A percentile compares a stretch with the other conserved stretches of the same genome.
Conservation (phyloP, 2,888 invertebrate genomes). For the Amphipyra tragopoginis region DNA sequence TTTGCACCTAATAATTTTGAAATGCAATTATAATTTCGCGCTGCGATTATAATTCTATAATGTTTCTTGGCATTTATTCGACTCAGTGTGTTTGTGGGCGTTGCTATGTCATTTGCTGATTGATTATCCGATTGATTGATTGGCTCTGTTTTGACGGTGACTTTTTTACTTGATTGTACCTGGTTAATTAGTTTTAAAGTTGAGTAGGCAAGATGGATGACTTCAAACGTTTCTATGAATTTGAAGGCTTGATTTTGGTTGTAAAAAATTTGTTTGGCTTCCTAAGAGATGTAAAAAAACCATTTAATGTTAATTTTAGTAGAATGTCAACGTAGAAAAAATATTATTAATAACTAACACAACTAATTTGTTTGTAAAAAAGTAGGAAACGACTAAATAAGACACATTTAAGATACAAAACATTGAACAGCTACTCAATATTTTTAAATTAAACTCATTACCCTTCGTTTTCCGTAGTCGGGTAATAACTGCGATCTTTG, state of each 20-base stretch:
- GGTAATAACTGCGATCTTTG: not conserved
- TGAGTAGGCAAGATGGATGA: conserved; percentile 57
- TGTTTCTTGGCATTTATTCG: conserved; percentile 53
- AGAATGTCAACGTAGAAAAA: conserved; percentile 1
- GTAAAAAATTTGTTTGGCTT: conserved; percentile 23
- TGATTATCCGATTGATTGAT: conserved; percentile 64
- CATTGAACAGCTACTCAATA: not conserved
- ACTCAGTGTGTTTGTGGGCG: conserved; percentile 49
- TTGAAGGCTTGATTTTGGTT: conserved; percentile 11
- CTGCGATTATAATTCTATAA: conserved; percentile 56
- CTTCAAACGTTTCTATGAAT: conserved; percentile 30
- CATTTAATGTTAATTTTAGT: conserved; percentile 1
- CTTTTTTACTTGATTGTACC: conserved; percentile 55
- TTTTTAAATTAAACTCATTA: too few relatives aligned
- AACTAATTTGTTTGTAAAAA: too few relatives aligned
- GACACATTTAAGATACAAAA: too few relatives aligned
- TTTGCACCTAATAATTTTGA: conserved; percentile 87
- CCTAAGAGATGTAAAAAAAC: conserved; percentile 6
- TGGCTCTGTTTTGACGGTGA: conserved; percentile 50
- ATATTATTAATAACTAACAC: too few relatives aligned
- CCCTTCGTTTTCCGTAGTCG: too few relatives aligned
- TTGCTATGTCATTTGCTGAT: conserved; percentile 61
- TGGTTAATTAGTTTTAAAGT: conserved; percentile 58
- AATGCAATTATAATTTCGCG: conserved; percentile 80
- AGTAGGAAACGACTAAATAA: too few relatives aligned